Percentiles rank a stretch among this genome's conserved stretches.
Evolutionary conservation across 1,140 invertebrate species (phyloP).

Genomic region (Leucophenga varia): DNA sequence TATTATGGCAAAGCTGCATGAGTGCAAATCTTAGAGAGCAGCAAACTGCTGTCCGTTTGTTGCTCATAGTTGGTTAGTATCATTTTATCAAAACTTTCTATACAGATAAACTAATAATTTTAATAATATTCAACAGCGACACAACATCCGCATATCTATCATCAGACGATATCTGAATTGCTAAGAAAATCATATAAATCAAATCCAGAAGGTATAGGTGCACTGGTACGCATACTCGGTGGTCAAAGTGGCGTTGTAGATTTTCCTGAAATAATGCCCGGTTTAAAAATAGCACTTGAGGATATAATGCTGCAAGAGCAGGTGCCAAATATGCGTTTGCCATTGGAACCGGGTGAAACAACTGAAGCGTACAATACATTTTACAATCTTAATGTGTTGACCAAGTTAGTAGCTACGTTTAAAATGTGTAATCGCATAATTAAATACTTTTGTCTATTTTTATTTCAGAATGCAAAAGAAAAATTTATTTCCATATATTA

Average conservation of each 20-base stretch:
- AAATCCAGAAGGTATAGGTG: constrained; percentile 54
- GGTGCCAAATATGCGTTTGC: constrained; percentile 36
- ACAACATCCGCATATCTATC: constrained; percentile 48
- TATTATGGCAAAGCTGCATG: constrained; percentile 47
- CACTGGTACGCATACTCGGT: constrained; percentile 57
- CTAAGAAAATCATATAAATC: constrained; percentile 35
- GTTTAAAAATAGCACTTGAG: constrained; percentile 57
- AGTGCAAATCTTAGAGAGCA: constrained; percentile 46
- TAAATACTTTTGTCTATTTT: not conserved
- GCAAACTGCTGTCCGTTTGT: constrained; percentile 59
- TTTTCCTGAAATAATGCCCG: constrained; percentile 58
- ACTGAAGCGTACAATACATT: constrained; percentile 45
- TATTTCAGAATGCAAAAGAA: constrained; percentile 43
- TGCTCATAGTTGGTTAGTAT: constrained; percentile 49
- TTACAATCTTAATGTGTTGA: constrained; percentile 39
- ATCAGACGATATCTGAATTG: constrained; percentile 51
- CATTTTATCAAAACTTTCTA: not conserved
- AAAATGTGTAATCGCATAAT: not conserved
- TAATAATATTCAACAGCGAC: constrained; percentile 29
- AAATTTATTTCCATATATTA: constrained; percentile 30
- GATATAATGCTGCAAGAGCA: constrained; percentile 46
- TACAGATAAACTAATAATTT: not conserved
- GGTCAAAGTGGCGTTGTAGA: constrained; percentile 56
- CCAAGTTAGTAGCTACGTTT: constrained; percentile 24
- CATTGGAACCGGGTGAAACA: constrained; percentile 21